These are phyloP conservation scores for Neomonachus schauinslandi DNA, from an alignment of 2,113 vertebrate species.

Conservation along the genomic window DNA sequence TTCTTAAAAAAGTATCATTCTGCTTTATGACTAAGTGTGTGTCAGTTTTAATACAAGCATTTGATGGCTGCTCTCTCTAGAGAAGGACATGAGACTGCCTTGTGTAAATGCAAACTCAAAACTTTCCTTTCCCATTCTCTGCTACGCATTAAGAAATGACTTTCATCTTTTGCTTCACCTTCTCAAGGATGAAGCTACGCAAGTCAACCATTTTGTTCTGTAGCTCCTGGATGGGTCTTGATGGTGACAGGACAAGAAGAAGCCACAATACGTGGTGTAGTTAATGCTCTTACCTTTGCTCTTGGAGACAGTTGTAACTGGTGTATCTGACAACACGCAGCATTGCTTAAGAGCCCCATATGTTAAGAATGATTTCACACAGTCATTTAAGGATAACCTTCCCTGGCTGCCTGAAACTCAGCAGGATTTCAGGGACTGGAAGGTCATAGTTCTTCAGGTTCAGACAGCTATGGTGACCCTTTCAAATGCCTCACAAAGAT, in stretches of 20 bases:
- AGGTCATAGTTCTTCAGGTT: constrained; percentile 44
- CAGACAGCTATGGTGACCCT: constrained; percentile 73
- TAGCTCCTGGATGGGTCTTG: neutral
- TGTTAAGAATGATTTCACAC: constrained; percentile 50
- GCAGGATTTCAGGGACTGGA: neutral
- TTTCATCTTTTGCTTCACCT: constrained; percentile 41
- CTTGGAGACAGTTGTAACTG: neutral
- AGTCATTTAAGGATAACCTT: constrained; percentile 57
- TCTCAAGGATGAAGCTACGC: constrained; percentile 33
- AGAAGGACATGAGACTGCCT: neutral
- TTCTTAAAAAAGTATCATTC: neutral
- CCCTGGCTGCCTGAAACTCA: neutral
- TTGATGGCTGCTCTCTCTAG: neutral
- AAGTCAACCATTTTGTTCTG: constrained; percentile 48
- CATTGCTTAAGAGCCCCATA: neutral
- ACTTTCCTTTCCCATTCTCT: neutral
- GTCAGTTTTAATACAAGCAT: neutral
- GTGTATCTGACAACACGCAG: neutral
- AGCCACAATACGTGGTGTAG: neutral
- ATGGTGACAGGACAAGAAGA: constrained; percentile 47
- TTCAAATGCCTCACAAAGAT: constrained; percentile 48
- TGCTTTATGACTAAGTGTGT: neutral
- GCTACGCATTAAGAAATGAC: neutral
- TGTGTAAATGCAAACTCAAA: neutral
- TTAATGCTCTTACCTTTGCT: constrained; percentile 44